Evolutionary conservation across 1,140 invertebrate genomes (phyloP).

Genomic region (Eurosta solidaginis): DNA sequence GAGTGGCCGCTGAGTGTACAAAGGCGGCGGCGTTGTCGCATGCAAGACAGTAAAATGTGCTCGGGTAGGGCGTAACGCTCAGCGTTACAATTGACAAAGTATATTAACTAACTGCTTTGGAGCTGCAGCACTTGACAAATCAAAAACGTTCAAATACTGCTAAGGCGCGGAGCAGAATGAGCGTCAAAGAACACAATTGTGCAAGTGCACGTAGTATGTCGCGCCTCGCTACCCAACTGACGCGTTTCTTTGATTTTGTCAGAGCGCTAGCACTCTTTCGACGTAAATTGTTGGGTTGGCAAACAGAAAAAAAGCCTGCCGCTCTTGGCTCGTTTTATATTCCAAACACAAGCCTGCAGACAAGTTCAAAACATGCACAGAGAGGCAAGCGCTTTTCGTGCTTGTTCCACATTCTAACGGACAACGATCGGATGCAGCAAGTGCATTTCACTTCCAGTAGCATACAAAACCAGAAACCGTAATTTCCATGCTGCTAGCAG

Average conservation of each 20-base stretch:
- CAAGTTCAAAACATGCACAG: background rate
- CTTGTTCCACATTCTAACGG: background rate
- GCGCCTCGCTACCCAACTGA: too few species aligned
- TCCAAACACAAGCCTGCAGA: background rate
- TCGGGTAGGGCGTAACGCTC: background rate
- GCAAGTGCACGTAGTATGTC: too few species aligned
- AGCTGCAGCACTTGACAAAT: too few species aligned
- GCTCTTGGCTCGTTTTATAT: background rate
- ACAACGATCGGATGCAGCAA: background rate
- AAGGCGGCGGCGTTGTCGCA: background rate
- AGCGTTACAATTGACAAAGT: background rate
- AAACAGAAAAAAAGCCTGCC: background rate
- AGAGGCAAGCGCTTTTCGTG: background rate
- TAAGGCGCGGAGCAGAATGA: too few species aligned
- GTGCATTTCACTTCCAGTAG: conserved; percentile 28
- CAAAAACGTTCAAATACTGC: background rate
- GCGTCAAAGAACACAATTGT: too few species aligned
- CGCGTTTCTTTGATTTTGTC: too few species aligned
- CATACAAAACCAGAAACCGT: conserved; percentile 28
- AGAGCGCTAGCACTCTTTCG: too few species aligned
- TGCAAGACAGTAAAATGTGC: too few species aligned
- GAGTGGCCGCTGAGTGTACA: background rate
- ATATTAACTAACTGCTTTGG: background rate
- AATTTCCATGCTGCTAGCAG: background rate
- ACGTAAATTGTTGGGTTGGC: background rate